Percentiles rank a stretch among this genome's conserved stretches.
phyloP scores from a whole-genome alignment of 2,113 vertebrate species.

The Excalfactoria chinensis region DNA sequence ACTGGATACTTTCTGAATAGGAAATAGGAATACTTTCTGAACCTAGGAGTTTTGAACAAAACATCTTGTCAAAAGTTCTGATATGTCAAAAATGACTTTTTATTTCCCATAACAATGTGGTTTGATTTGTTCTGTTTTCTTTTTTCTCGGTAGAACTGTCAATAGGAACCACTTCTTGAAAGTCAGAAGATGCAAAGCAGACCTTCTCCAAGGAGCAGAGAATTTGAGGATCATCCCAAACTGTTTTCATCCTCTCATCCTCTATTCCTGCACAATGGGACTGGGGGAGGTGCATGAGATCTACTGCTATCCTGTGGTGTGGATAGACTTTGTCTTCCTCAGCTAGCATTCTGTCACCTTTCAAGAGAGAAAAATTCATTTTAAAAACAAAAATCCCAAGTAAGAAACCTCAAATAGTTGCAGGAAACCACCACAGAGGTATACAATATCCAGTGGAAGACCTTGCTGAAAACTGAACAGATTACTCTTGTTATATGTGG shows the following conservation, averaged over 20 bases:
- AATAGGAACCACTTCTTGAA: not conserved
- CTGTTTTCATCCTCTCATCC: not conserved
- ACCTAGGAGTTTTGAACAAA: not conserved
- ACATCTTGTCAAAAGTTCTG: not conserved
- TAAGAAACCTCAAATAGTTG: slow-evolving; percentile 44
- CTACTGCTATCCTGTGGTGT: not conserved
- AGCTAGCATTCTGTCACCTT: not conserved
- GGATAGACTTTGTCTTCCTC: not conserved
- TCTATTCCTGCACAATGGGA: not conserved
- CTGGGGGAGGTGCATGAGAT: fast-evolving
- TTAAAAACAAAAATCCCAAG: slow-evolving; percentile 3
- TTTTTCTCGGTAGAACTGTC: not conserved
- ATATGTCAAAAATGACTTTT: not conserved
- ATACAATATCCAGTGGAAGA: slow-evolving; percentile 48
- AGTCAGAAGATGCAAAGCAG: not conserved
- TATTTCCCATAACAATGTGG: not conserved
- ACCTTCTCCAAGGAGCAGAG: not conserved
- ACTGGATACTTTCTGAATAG: not conserved
- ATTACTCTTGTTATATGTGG: slow-evolving; percentile 31
- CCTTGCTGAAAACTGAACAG: slow-evolving; percentile 57
- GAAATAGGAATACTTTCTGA: no score
- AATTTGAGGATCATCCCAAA: not conserved
- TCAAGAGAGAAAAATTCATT: not conserved
- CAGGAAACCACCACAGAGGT: slow-evolving; percentile 34
- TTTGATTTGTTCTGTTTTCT: not conserved